Percentiles rank a stretch among this genome's conserved stretches.
Conservation (phyloP, 2,888 invertebrate species). For the Dascillus cervinus region DNA sequence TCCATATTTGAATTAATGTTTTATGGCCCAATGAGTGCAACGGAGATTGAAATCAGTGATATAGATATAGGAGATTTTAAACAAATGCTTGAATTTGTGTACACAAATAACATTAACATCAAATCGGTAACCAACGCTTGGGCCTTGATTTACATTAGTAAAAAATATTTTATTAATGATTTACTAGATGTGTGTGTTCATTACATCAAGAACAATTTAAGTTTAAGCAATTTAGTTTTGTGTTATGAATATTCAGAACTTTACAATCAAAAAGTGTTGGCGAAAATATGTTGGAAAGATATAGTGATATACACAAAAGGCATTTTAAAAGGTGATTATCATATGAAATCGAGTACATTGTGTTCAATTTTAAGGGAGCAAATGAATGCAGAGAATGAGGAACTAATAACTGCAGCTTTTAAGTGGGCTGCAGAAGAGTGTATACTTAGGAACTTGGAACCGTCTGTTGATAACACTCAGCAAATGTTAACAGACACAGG, state of each 20-base stretch:
- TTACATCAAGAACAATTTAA: constrained; percentile 49
- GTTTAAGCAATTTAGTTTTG: constrained; percentile 50
- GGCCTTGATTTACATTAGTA: constrained; percentile 55
- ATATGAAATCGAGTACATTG: constrained; percentile 46
- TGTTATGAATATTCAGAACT: constrained; percentile 55
- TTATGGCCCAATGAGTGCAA: constrained; percentile 51
- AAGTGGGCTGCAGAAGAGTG: constrained; percentile 51
- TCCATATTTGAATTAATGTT: constrained; percentile 65
- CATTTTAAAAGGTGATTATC: constrained; percentile 46
- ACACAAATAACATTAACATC: constrained; percentile 52
- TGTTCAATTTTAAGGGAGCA: constrained; percentile 45
- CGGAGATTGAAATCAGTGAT: constrained; percentile 49
- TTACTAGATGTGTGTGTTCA: constrained; percentile 46
- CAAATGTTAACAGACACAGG: constrained; percentile 41
- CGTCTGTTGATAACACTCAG: constrained; percentile 43
- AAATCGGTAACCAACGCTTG: constrained; percentile 52
- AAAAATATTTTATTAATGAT: constrained; percentile 55
- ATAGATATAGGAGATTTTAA: constrained; percentile 54
- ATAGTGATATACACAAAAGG: constrained; percentile 50
- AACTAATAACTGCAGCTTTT: constrained; percentile 47
- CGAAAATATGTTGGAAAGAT: constrained; percentile 46
- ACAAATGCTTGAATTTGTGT: constrained; percentile 53
- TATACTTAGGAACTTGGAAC: constrained; percentile 38
- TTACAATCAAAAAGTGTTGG: constrained; percentile 48
- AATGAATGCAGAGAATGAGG: constrained; percentile 47